These are phyloP conservation scores for Pyrrhosoma nymphula DNA, from an alignment of 2,888 invertebrate species.

Conservation along the genomic window DNA sequence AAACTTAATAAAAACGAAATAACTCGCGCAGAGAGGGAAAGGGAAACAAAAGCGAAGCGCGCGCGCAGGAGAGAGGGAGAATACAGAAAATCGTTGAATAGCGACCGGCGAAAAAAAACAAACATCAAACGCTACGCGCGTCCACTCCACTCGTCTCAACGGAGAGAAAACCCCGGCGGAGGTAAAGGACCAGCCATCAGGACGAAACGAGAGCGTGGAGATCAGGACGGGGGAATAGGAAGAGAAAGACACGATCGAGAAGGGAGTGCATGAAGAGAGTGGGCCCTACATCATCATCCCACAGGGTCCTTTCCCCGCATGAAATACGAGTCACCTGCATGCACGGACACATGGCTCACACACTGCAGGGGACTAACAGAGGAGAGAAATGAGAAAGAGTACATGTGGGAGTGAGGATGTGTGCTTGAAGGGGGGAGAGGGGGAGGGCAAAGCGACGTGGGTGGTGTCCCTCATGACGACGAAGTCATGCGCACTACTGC, in stretches of 20 bases:
- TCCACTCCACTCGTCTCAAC: constrained; percentile 9
- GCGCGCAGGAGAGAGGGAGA: not conserved
- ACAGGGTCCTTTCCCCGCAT: constrained; percentile 42
- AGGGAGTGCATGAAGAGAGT: not conserved
- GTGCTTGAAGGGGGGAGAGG: not conserved
- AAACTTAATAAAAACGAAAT: not conserved
- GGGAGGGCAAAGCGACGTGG: not conserved
- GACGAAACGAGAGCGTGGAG: not conserved
- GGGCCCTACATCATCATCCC: constrained; percentile 37
- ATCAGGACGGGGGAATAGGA: not conserved
- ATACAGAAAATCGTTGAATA: not conserved
- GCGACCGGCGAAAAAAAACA: not conserved
- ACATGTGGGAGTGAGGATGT: not conserved
- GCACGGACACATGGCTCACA: constrained; percentile 22
- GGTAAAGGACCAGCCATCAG: not conserved
- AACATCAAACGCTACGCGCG: not conserved
- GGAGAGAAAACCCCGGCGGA: not conserved
- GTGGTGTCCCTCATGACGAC: not conserved
- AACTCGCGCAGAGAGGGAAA: not conserved
- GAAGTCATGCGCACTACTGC: not conserved
- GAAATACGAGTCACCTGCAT: constrained; percentile 60
- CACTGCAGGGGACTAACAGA: not conserved
- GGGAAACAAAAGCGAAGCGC: not conserved
- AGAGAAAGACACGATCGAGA: not conserved
- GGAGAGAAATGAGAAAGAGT: not conserved